Evolutionary conservation across 2,888 invertebrate genomes (phyloP).

Genomic region (Acheta domesticus): DNA sequence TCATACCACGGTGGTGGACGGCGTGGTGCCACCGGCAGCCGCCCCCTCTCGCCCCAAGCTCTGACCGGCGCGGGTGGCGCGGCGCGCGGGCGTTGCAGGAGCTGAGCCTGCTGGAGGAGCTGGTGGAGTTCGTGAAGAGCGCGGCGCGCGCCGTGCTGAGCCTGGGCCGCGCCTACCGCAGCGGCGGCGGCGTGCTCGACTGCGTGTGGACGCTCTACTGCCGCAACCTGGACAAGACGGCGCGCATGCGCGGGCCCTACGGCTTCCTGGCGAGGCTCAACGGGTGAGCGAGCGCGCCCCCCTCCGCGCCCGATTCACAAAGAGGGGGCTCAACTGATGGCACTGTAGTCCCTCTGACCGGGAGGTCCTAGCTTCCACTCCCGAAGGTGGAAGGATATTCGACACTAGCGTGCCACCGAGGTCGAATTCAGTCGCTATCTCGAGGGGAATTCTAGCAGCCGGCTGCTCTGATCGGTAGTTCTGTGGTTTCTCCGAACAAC

Average conservation of each 20-base stretch:
- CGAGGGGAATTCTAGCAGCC: too few species aligned
- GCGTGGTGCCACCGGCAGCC: too few species aligned
- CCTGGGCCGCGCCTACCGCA: constrained; percentile 56
- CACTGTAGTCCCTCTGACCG: neutral
- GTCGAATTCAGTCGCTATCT: too few species aligned
- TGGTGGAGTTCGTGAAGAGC: constrained; percentile 54
- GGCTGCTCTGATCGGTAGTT: too few species aligned
- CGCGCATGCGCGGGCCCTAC: constrained; percentile 54
- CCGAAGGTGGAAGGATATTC: too few species aligned
- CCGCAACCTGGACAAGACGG: constrained; percentile 54
- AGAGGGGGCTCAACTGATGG: neutral
- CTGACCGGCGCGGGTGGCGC: too few species aligned
- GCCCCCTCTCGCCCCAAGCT: too few species aligned
- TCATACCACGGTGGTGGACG: too few species aligned
- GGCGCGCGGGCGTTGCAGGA: constrained; percentile 18
- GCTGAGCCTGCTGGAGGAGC: constrained; percentile 48
- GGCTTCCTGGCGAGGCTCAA: constrained; percentile 59
- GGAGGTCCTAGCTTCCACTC: neutral
- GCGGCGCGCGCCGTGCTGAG: constrained; percentile 56
- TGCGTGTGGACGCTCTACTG: constrained; percentile 61
- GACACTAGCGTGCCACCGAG: too few species aligned
- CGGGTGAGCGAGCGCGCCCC: constrained; percentile 53
- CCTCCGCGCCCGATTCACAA: too few species aligned
- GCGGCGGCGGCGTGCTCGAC: constrained; percentile 52
- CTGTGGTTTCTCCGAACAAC: too few species aligned